Conservation (phyloP, 2,797 vertebrate species). For the Monodelphis domestica region DNA sequence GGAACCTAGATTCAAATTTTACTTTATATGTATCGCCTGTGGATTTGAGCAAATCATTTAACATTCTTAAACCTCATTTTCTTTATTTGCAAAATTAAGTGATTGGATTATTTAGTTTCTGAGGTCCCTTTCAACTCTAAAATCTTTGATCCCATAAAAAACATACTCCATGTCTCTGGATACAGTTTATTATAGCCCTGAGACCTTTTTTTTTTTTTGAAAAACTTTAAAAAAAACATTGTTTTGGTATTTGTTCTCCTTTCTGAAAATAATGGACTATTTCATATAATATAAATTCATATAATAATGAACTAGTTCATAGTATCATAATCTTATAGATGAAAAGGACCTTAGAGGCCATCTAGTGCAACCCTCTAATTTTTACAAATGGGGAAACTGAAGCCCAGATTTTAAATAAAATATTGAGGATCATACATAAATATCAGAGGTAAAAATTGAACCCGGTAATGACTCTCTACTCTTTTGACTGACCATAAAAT, state of each 20-base stretch:
- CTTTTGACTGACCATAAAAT: neutral
- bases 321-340: neutral
- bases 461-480: neutral
- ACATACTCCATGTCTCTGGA: neutral
- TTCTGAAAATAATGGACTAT: neutral
- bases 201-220: neutral
- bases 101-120: neutral
- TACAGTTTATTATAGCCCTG: neutral
- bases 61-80: neutral
- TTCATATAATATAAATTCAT: no score
- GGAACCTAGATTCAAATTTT: neutral
- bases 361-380: neutral
- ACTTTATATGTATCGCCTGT: neutral
- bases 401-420: neutral
- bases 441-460: neutral
- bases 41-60: neutral
- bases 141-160: neutral
- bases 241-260: neutral
- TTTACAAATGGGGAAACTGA: neutral
- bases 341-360: neutral
- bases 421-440: neutral
- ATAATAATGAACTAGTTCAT: no score
- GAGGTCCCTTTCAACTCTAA: neutral
- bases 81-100: neutral
- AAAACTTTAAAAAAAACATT: neutral